phyloP scores from a whole-genome alignment of 1,140 invertebrate genomes.

The Drosophila paulistorum region DNA sequence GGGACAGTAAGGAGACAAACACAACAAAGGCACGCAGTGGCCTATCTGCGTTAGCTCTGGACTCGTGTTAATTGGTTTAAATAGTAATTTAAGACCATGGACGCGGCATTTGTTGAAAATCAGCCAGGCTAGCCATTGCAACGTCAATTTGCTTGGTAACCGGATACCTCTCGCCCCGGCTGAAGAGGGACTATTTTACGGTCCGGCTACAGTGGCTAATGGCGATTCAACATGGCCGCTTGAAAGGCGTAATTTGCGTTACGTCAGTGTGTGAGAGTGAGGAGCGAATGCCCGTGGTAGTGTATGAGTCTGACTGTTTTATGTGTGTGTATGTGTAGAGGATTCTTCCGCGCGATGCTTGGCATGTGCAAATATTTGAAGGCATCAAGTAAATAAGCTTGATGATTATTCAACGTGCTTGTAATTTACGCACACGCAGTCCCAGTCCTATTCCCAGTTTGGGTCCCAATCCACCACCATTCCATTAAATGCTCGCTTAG shows the following conservation, averaged over 20 bases:
- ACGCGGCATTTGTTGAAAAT: conserved; percentile 52
- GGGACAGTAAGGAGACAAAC: conserved; percentile 38
- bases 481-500: conserved; percentile 38
- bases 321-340: conserved; percentile 18
- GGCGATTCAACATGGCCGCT: conserved; percentile 29
- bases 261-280: conserved; percentile 39
- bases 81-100: conserved; percentile 66
- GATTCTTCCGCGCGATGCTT: conserved; percentile 42
- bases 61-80: conserved; percentile 74
- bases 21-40: conserved; percentile 36
- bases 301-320: conserved; percentile 8
- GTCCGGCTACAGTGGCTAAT: conserved; percentile 37
- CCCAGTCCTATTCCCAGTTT: not conserved
- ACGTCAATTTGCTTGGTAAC: conserved; percentile 75
- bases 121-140: conserved; percentile 35
- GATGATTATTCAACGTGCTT: conserved; percentile 69
- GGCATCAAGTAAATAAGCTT: conserved; percentile 65
- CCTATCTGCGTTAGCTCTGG: conserved; percentile 9
- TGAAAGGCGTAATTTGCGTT: conserved; percentile 28
- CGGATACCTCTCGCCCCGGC: conserved; percentile 33
- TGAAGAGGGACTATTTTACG: conserved; percentile 24
- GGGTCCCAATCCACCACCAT: conserved; percentile 11
- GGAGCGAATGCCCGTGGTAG: too few species aligned
- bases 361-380: conserved; percentile 72
- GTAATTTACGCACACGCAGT: conserved; percentile 55